Base-by-base conservation (phyloP, 2,797 vertebrate genomes). In the Sparidentex hasta region DNA sequence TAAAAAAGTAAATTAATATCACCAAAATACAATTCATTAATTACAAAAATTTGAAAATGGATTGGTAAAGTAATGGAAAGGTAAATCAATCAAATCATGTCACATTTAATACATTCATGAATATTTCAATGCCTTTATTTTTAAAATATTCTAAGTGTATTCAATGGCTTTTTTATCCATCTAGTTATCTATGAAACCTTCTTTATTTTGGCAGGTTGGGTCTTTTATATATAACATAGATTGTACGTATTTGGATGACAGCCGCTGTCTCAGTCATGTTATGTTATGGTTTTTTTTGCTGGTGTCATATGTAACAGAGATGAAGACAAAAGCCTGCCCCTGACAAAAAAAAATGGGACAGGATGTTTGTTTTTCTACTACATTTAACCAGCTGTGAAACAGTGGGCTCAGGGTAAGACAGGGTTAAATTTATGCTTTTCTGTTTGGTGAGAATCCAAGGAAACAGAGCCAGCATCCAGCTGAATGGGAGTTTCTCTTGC, bases 401-500 rank as follows among this genome's bases (percentile, higher is more conserved):
- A 33, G 46, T 16, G 13, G 41, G 63, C 47, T 71, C 56, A 57
- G 41, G 71, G 18, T 13, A 73, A 56, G 59, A 54, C 41, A 47
- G 50, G 41, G 63, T 74, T 69, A 59, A 63, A 56, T 46, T 62
- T 66, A 9, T 27, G 57, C 46, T 17, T 48, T 57, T 65, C 2
- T 59, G 23, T 76, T 78, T 56, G n/a, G 21, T 63, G 12, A 74
- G 33, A 59, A 38, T 77, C 66, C 58, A 64, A 5, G 2, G 0
- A 61, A 38, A 41, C 14, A 69, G 57, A 71, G 38, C 38, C 55
- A n/a, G 29, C 54, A 46, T 74, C 57, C 50, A 23, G 51, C 11
- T 74, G 63, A 82, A 78, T 29, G 44, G 4, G 3, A 33, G 1
- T 70, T 65, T 43, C 61, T 79, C n/a, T 46, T 46, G 33, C 59